Evolutionary conservation across 2,797 vertebrate genomes (phyloP), one percentile per base, ranked within the genome.

Genomic region (Manis pentadactyla): DNA sequence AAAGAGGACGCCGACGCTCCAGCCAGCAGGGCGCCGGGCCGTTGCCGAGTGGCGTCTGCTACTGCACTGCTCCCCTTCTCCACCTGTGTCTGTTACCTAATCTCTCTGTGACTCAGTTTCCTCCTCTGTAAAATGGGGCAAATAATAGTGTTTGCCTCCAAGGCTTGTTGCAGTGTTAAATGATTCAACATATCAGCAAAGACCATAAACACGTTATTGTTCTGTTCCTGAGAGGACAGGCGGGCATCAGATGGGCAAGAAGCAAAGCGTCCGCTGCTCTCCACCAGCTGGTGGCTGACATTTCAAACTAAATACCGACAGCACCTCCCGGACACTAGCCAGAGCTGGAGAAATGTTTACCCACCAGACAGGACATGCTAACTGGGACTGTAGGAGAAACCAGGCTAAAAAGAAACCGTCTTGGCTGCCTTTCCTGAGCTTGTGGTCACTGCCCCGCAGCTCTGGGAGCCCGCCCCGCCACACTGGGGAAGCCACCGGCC

Each of bases 101-200:
- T 51, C 59, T 87, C 81, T 73, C 34, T 73, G 23, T 74, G 79
- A 95, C n/a, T 95, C 17, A 2, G 71, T 63, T 57, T 88, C 55
- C 71, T 84, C 39, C 5, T 68, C 49, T 12, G 12, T 66, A 87
- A 64, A 53, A 29, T 21, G 29, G 64, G 84, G 29, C 34, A 29
- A 27, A 74, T 53, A 15, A 19, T 27, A 5, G 42, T 17, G 7
- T 9, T 10, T 18, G 23, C 42, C 27, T 1, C 71, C 31, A 29
- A 19, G 71, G 15, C 2, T 6, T 49, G 42, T 1, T 49, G 27
- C 42, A 3, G 25, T 74, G 18, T 6, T 4, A 81, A 81, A 57
- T 59, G 63, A 59, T 37, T 49, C 17, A 29, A n/a, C 46, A 2
- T 34, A n/a, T n/a, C 27, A 77, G 21, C 34, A 37, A 69, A 55